A percentile compares a stretch with the other conserved stretches of the same genome.
Evolutionary conservation across 2,888 invertebrate genomes (phyloP).

Genomic region (Buathra laborator): DNA sequence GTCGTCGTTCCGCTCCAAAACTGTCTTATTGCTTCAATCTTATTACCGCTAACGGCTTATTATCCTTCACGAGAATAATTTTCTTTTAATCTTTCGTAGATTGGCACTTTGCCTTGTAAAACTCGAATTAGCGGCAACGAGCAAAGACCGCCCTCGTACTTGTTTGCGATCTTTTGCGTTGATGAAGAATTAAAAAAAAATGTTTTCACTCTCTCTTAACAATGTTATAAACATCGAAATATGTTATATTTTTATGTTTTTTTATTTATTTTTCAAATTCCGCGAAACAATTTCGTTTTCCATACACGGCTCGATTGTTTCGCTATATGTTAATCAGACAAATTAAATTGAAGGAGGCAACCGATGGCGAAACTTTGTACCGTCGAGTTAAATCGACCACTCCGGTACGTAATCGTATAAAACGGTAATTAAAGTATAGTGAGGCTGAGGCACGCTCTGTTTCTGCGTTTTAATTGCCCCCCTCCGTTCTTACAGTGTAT

Average conservation of each 20-base stretch:
- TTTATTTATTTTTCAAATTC: conserved; percentile 20
- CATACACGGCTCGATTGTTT: conserved; percentile 25
- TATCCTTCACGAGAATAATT: conserved; percentile 71
- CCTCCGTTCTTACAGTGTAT: conserved; percentile 36
- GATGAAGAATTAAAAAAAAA: too few relatives aligned
- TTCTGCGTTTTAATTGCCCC: conserved; percentile 80
- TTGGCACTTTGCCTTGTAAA: conserved; percentile 56
- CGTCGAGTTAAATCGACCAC: conserved; percentile 64
- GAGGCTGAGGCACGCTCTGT: conserved; percentile 79
- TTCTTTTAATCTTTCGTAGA: conserved; percentile 68
- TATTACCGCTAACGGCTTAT: conserved; percentile 81
- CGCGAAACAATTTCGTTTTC: conserved; percentile 42
- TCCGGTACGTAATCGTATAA: conserved; percentile 61
- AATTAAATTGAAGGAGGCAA: conserved; percentile 52
- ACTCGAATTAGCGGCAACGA: conserved; percentile 12
- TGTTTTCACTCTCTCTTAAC: neutral
- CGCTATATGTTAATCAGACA: conserved; percentile 38
- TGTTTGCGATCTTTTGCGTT: neutral
- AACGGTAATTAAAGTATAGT: conserved; percentile 56
- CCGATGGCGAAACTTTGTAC: conserved; percentile 60
- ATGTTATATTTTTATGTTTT: neutral
- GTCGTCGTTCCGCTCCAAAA: conserved; percentile 84
- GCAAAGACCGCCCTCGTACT: neutral
- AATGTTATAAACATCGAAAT: neutral
- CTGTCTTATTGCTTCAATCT: conserved; percentile 83